These are phyloP conservation scores for Allolobophora icterica DNA, from an alignment of 2,888 invertebrate species.

Conservation along the genomic window DNA sequence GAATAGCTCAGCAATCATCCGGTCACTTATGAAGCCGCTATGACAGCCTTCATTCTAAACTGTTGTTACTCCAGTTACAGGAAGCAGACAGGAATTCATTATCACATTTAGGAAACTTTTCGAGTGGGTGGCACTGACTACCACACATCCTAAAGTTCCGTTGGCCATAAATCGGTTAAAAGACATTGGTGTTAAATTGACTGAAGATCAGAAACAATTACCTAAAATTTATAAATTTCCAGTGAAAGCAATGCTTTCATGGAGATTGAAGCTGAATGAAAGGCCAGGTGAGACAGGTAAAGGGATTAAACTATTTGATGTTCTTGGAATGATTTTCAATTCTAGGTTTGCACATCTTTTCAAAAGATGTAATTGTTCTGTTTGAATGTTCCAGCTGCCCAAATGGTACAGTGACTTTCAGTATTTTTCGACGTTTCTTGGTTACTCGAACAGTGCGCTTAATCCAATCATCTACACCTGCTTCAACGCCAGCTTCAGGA, in stretches of 20 bases:
- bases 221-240: not conserved
- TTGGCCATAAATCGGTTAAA: too few relatives aligned
- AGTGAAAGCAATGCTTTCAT: not conserved
- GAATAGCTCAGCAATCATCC: too few relatives aligned
- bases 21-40: too few relatives aligned
- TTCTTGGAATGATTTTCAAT: not conserved
- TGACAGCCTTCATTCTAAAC: too few relatives aligned
- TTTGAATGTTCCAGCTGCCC: slow-evolving; percentile 56
- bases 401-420: slow-evolving; percentile 61
- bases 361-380: not conserved
- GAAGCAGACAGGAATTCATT: too few relatives aligned
- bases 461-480: slow-evolving; percentile 66
- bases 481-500: slow-evolving; percentile 65
- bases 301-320: not conserved
- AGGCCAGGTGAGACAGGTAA: not conserved
- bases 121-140: too few relatives aligned
- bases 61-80: too few relatives aligned
- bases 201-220: too few relatives aligned
- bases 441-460: slow-evolving; percentile 65
- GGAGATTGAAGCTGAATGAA: not conserved
- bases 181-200: too few relatives aligned
- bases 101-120: too few relatives aligned
- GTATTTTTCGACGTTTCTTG: slow-evolving; percentile 63
- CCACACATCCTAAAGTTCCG: too few relatives aligned
- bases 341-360: not conserved